Evolutionary conservation across 2,797 vertebrate species (phyloP), one percentile per base, ranked within the genome.

Genomic region (Peromyscus attwateri): DNA sequence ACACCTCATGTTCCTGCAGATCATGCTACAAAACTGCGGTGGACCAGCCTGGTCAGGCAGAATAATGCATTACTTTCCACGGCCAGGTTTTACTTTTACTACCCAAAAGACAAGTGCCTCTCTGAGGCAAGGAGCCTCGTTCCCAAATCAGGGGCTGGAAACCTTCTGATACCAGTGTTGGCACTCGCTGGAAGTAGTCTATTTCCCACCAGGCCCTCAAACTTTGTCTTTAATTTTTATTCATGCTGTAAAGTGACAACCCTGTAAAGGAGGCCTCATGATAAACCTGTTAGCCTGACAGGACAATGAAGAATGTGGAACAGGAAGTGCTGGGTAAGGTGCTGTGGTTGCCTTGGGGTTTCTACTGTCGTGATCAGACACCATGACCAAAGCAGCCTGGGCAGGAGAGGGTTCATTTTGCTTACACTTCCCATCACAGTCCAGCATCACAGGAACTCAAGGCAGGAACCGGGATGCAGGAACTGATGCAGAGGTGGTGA

Each of bases 281-380:
- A 95, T 49, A 90, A 94, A 49, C 34, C 49, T 49, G 9, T 55
- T 93, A 77, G 87, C 80, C 79, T 37, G 31, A 37, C 10, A 71
- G 49, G 52, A 55, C 76, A 77, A 55, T 77, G 29, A 82, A 68
- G 62, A 96, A 14, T n/a, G 87, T 75, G 92, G 79, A 73, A n/a
- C 12, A 16, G 79, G 73, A 46, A 37, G 40, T 27, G 21, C 1
- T 31, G 31, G 43, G 46, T 62, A 46, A 46, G 40, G 23, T 34
- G 25, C 37, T 43, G 25, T 25, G 76, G 57, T 64, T 52, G 60
- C 77, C 49, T 80, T 80, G n/a, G 5, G 10, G 17, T 81, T 81
- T n/a, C 52, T 57, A 37, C 79, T 81, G 19, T 37, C n/a, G 55
- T 57, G 52, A 25, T 23, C 34, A 23, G 57, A 57, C 79, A 55